A percentile compares a stretch with the other conserved stretches of the same genome.
Conservation (phyloP, 2,113 vertebrate genomes). For the Arvicanthis niloticus region DNA sequence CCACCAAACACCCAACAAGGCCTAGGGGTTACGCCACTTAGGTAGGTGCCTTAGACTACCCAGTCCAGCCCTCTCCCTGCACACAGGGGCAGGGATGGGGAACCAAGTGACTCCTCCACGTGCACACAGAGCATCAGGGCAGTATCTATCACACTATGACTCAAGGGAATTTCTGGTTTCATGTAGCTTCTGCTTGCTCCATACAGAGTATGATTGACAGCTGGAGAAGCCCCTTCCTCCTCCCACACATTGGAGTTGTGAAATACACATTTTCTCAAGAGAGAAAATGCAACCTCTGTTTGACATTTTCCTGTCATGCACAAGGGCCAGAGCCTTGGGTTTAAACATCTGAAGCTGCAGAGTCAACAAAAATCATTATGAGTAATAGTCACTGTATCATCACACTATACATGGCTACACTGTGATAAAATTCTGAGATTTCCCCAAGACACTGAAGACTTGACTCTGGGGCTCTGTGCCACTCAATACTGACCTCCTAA, state of each 20-base stretch:
- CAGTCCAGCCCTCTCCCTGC: background rate
- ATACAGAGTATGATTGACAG: background rate
- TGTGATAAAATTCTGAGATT: background rate
- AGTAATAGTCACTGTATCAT: background rate
- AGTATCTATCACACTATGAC: background rate
- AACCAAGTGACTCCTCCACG: background rate
- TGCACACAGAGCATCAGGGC: background rate
- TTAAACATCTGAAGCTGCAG: background rate
- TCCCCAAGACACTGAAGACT: background rate
- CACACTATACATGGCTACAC: background rate
- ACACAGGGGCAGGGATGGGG: background rate
- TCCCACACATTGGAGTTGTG: background rate
- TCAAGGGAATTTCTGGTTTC: background rate
- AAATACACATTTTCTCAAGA: background rate
- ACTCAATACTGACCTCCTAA: background rate
- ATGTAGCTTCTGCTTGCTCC: slow-evolving; percentile 1
- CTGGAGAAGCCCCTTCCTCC: background rate
- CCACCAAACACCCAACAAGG: background rate
- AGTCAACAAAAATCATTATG: background rate
- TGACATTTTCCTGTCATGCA: background rate
- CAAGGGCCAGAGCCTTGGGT: background rate
- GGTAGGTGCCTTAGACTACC: background rate
- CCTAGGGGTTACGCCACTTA: background rate
- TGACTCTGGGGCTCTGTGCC: background rate
- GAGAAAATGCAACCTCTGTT: background rate